A percentile compares a stretch with the other conserved stretches of the same genome.
Evolutionary conservation across 2,797 vertebrate genomes (phyloP).

Genomic region (Phaenicophaeus curvirostris): DNA sequence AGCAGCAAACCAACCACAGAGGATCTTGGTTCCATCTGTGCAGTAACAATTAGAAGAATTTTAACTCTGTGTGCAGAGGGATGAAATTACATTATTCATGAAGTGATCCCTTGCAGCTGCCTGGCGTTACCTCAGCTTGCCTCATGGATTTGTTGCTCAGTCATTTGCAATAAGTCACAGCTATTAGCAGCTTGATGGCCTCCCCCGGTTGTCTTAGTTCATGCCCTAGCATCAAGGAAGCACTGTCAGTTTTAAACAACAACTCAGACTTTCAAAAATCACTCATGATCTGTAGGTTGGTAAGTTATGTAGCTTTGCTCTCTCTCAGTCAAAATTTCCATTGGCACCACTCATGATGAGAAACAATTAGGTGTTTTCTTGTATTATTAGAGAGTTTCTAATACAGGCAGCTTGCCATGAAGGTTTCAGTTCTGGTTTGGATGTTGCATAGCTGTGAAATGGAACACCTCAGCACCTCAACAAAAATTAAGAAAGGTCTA

Average conservation of each 20-base stretch:
- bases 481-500: background rate
- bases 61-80: slow-evolving; percentile 4
- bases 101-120: slow-evolving; percentile 4
- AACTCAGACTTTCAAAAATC: background rate
- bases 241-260: background rate
- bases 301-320: background rate
- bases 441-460: background rate
- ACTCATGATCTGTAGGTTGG: background rate
- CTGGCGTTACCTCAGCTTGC: background rate
- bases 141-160: background rate
- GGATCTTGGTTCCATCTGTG: slow-evolving; percentile 39
- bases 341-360: background rate
- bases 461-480: background rate
- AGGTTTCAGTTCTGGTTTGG: background rate
- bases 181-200: background rate
- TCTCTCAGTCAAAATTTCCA: background rate
- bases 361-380: background rate
- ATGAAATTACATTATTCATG: slow-evolving; percentile 32
- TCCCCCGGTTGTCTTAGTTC: background rate
- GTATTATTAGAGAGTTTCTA: background rate
- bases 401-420: accelerated
- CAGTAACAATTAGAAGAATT: slow-evolving; percentile 24
- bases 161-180: background rate
- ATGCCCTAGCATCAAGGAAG: background rate
- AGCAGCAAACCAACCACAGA: slow-evolving; percentile 3